Conservation (phyloP, 2,797 vertebrate genomes). For the Prunella strophiata region DNA sequence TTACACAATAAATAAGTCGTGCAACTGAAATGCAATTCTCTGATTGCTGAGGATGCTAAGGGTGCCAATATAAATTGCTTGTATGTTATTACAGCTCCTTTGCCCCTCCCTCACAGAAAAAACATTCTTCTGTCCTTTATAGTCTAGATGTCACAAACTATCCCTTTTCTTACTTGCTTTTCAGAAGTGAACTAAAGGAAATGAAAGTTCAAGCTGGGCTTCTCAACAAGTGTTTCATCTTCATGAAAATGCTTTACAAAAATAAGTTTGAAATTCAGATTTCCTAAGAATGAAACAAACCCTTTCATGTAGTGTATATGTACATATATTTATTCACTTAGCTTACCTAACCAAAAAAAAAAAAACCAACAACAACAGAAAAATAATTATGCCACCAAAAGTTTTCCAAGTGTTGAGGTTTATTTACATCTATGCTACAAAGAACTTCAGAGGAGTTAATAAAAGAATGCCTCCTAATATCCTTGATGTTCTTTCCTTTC, state of each 20-base stretch:
- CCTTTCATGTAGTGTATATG: neutral
- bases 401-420: neutral
- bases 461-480: neutral
- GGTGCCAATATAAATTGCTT: neutral
- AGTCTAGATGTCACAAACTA: neutral
- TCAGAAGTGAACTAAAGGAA: neutral
- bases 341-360: neutral
- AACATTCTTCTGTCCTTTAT: neutral
- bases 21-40: neutral
- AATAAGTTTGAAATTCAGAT: neutral
- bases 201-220: neutral
- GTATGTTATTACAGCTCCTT: neutral
- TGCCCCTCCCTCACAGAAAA: neutral
- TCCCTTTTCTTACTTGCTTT: neutral
- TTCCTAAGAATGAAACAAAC: neutral
- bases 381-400: neutral
- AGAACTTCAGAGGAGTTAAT: neutral
- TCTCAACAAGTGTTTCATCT: neutral
- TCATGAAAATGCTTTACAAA: neutral
- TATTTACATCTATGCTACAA: neutral
- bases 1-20: neutral
- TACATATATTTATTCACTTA: neutral
- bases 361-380: neutral
- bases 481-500: neutral
- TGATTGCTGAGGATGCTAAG: neutral